Percentiles rank a stretch among this genome's conserved stretches.
Conservation (phyloP, 2,113 vertebrate genomes). For the Chloropsis cyanopogon region DNA sequence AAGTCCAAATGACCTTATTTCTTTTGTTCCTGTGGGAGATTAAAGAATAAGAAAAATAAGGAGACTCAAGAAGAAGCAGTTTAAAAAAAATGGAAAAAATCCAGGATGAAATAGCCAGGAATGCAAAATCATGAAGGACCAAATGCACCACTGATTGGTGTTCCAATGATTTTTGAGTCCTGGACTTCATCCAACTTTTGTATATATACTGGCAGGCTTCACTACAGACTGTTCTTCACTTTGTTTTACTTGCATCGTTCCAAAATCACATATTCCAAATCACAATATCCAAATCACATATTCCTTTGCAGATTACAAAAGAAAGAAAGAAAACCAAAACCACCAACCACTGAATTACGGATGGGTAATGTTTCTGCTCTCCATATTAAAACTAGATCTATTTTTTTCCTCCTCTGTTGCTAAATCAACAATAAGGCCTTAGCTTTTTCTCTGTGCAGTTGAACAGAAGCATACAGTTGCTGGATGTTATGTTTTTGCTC, state of each 20-base stretch:
- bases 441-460: neutral
- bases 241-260: neutral
- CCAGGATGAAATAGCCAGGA: neutral
- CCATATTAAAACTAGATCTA: neutral
- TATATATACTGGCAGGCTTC: neutral
- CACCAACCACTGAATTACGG: neutral
- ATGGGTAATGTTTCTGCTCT: neutral
- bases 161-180: neutral
- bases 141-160: neutral
- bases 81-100: rapidly evolving
- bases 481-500: neutral
- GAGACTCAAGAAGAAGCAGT: neutral
- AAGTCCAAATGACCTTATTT: neutral
- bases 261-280: neutral
- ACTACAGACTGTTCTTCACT: neutral
- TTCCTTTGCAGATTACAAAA: neutral
- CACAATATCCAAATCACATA: neutral
- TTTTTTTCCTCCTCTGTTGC: neutral
- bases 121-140: neutral
- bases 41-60: neutral
- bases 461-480: neutral
- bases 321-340: neutral
- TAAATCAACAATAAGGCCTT: neutral
- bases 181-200: neutral
- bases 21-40: neutral